These are phyloP conservation scores for Dunckerocampus dactyliophorus DNA, from an alignment of 2,113 vertebrate species.

Conservation along the genomic window DNA sequence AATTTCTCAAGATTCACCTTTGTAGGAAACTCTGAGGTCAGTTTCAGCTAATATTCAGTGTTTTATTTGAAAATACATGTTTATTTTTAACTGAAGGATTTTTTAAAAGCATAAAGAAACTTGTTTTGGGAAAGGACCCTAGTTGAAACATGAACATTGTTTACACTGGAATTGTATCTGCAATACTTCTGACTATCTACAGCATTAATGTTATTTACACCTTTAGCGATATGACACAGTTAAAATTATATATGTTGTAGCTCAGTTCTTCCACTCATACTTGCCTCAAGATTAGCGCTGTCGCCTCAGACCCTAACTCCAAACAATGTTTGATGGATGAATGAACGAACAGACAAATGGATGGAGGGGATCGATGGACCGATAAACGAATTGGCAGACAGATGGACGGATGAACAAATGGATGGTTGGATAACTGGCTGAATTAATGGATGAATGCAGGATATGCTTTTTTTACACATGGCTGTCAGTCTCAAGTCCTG, in stretches of 20 bases:
- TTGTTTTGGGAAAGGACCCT: not conserved
- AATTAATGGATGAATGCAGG: conserved; percentile 58
- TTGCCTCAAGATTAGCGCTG: conserved; percentile 17
- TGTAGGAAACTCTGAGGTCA: too few species aligned
- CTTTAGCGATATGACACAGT: not conserved
- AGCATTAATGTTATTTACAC: not conserved
- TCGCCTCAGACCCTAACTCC: conserved; percentile 35
- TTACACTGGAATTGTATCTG: not conserved
- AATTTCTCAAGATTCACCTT: too few species aligned
- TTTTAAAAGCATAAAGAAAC: too few species aligned
- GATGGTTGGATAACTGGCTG: conserved; percentile 56
- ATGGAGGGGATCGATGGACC: conserved; percentile 48
- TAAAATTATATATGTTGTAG: not conserved
- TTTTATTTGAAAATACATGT: too few species aligned
- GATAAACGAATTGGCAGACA: conserved; percentile 61
- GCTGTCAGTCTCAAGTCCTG: conserved; percentile 55
- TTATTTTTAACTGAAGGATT: too few species aligned
- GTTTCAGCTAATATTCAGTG: too few species aligned
- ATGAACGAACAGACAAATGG: conserved; percentile 53
- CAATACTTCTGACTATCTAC: not conserved
- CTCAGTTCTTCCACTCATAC: not conserved
- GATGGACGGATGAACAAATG: conserved; percentile 62
- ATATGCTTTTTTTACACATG: conserved; percentile 60
- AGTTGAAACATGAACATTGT: too few species aligned
- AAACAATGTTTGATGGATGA: conserved; percentile 55